Percentiles rank a stretch among this genome's conserved stretches.
phyloP scores from a whole-genome alignment of 2,888 invertebrate genomes.

The Caenorhabditis imperialis region DNA sequence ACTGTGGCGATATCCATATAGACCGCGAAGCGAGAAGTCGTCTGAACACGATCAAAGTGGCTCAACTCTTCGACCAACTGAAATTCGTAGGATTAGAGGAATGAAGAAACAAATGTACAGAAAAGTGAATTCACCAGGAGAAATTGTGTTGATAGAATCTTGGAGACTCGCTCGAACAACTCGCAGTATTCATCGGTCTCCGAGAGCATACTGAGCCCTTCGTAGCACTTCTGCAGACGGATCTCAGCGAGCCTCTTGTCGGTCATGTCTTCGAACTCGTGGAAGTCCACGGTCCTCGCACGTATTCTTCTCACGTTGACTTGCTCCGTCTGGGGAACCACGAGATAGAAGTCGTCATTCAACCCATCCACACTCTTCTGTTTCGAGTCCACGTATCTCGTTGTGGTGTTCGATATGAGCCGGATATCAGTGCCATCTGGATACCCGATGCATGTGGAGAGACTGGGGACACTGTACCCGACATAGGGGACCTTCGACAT shows the following conservation, averaged over 20 bases:
- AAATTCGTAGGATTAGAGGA: slow-evolving; percentile 7
- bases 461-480: slow-evolving; percentile 29
- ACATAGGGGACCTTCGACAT: slow-evolving; percentile 23
- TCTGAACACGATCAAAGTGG: slow-evolving; percentile 32
- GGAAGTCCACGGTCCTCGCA: slow-evolving; percentile 12
- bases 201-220: slow-evolving; percentile 33
- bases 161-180: slow-evolving; percentile 17
- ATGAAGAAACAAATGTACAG: background rate
- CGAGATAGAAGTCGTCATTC: slow-evolving; percentile 39
- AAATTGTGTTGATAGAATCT: slow-evolving; percentile 37
- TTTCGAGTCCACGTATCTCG: background rate
- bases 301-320: slow-evolving; percentile 20
- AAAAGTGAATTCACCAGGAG: slow-evolving; percentile 21
- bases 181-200: slow-evolving; percentile 31
- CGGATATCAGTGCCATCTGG: slow-evolving; percentile 18
- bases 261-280: slow-evolving; percentile 28
- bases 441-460: slow-evolving; percentile 40
- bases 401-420: slow-evolving; percentile 30
- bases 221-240: slow-evolving; percentile 23
- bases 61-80: slow-evolving; percentile 29
- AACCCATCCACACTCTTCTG: slow-evolving; percentile 14
- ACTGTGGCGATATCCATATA: slow-evolving; percentile 42
- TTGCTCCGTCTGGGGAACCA: slow-evolving; percentile 16
- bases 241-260: slow-evolving; percentile 15
- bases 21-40: slow-evolving; percentile 39